phyloP scores from a whole-genome alignment of 2,888 invertebrate genomes.

The Nowickia ferox region DNA sequence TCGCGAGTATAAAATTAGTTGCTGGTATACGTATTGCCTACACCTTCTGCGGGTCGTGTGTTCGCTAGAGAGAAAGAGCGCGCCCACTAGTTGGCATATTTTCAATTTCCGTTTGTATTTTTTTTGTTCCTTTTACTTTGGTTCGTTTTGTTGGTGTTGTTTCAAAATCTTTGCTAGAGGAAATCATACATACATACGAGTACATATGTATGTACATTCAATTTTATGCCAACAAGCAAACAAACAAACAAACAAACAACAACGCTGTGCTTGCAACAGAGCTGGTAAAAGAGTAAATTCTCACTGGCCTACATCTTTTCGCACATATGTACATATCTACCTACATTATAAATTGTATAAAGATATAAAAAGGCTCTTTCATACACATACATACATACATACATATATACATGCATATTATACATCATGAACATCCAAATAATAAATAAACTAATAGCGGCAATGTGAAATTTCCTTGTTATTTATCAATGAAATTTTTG shows the following conservation, averaged over 20 bases:
- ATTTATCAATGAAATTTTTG: constrained; percentile 72
- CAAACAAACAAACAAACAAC: background rate
- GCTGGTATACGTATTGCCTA: background rate
- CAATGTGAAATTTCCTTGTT: constrained; percentile 70
- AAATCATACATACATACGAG: too few relatives aligned
- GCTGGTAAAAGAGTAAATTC: constrained; percentile 41
- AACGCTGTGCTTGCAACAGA: constrained; percentile 12
- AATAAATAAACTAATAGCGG: constrained; percentile 15
- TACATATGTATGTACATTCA: too few relatives aligned
- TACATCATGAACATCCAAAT: constrained; percentile 15
- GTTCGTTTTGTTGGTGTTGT: constrained; percentile 39
- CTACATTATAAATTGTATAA: background rate
- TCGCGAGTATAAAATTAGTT: constrained; percentile 46
- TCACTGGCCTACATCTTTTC: constrained; percentile 56
- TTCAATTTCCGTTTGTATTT: constrained; percentile 80
- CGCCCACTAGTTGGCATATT: constrained; percentile 83
- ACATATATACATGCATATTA: background rate
- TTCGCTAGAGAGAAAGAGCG: constrained; percentile 69
- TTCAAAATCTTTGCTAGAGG: constrained; percentile 58
- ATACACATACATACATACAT: background rate
- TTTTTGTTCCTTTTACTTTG: constrained; percentile 25
- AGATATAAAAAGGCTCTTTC: background rate
- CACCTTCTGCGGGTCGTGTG: constrained; percentile 23
- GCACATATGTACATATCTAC: background rate
- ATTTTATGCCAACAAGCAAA: constrained; percentile 19